These are phyloP conservation scores for Anoura caudifer DNA, from an alignment of 2,113 vertebrate species.

Conservation along the genomic window DNA sequence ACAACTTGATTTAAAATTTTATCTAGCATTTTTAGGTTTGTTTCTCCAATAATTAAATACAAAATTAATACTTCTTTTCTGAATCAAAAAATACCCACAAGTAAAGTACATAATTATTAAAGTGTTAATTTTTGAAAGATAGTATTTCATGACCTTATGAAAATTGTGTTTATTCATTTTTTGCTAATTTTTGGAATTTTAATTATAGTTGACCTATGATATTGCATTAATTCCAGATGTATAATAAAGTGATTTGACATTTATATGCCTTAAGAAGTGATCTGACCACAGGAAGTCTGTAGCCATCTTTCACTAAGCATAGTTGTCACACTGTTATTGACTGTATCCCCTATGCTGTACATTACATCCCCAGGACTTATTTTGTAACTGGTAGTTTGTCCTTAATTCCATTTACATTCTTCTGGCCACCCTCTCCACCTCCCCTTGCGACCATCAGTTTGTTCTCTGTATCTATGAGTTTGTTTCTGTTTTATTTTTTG, in stretches of 20 bases:
- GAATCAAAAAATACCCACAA: neutral
- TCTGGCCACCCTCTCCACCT: neutral
- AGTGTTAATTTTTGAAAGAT: neutral
- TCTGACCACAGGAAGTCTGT: neutral
- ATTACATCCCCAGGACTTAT: neutral
- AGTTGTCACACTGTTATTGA: neutral
- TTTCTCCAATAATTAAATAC: neutral
- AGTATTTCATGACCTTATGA: neutral
- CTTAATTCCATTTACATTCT: neutral
- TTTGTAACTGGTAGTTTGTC: neutral
- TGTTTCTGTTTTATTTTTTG: neutral
- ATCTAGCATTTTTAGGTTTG: neutral
- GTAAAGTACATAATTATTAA: neutral
- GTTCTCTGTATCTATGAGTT: neutral
- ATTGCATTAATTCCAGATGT: neutral
- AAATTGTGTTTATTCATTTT: neutral
- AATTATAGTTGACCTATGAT: neutral
- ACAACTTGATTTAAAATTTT: neutral
- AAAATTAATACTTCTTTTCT: constrained; percentile 22
- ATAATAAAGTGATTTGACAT: neutral
- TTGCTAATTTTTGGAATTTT: neutral
- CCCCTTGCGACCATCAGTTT: neutral
- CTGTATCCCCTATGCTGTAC: neutral
- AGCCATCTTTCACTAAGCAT: neutral
- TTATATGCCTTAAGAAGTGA: neutral